Conservation (phyloP, 64 coral and sea anemone genomes). For the Montipora efflorescens region DNA sequence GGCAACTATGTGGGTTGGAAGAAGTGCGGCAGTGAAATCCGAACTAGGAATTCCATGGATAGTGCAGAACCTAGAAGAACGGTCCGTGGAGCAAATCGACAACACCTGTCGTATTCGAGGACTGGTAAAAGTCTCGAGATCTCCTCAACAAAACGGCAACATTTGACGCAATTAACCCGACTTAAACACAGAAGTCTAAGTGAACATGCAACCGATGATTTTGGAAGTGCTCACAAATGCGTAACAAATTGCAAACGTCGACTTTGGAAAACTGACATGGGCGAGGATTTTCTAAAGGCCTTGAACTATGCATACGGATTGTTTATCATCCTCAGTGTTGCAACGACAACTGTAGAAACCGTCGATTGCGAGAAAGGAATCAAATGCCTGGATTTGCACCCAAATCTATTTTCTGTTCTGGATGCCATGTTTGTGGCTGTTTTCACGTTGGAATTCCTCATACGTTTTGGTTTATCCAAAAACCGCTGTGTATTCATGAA, state of each 20-base stretch:
- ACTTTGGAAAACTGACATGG: neutral
- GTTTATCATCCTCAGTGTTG: constrained; percentile 74
- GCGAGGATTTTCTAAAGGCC: neutral
- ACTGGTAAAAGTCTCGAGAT: neutral
- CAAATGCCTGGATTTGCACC: constrained; percentile 63
- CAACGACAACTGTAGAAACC: constrained; percentile 66
- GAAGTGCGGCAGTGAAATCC: neutral
- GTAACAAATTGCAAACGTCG: neutral
- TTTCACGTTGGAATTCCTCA: constrained; percentile 69
- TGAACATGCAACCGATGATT: neutral
- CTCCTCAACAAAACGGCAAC: neutral
- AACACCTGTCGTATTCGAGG: neutral
- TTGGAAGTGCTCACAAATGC: neutral
- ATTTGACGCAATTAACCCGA: neutral
- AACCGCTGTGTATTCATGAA: constrained; percentile 62
- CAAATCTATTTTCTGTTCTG: constrained; percentile 45
- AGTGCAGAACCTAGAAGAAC: neutral
- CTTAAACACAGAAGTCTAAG: neutral
- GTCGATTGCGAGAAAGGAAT: constrained; percentile 54
- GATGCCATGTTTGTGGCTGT: constrained; percentile 70
- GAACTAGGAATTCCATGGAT: neutral
- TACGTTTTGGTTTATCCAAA: constrained; percentile 46
- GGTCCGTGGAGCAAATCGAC: neutral
- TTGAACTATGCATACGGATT: constrained; percentile 68
- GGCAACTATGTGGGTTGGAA: constrained; percentile 17